A percentile compares a stretch with the other conserved stretches of the same genome.
Evolutionary conservation across 2,113 vertebrate species (phyloP).

Genomic region (Elaphurus davidianus): DNA sequence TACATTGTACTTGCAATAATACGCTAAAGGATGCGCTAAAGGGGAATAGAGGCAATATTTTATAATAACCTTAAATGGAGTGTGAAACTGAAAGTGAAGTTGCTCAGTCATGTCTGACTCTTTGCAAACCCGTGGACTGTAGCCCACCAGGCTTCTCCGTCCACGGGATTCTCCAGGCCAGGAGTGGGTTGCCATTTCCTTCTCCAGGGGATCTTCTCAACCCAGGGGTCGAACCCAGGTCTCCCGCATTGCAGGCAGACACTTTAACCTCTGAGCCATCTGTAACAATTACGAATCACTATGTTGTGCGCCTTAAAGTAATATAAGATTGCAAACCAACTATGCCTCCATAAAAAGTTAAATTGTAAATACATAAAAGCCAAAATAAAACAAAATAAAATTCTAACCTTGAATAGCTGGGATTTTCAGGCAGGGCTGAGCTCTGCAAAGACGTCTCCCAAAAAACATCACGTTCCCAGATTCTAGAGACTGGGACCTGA

Average conservation of each 20-base stretch:
- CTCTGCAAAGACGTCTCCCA: neutral
- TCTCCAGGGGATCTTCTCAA: accelerated
- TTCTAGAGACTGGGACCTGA: neutral
- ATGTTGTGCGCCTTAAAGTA: accelerated
- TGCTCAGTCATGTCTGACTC: accelerated
- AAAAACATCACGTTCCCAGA: neutral
- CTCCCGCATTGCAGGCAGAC: too few species aligned
- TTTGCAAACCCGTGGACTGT: neutral
- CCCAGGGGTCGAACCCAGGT: too few species aligned
- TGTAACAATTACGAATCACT: neutral
- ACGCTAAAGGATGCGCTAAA: accelerated
- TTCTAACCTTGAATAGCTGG: neutral
- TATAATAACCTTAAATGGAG: neutral
- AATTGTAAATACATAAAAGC: neutral
- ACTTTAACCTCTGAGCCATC: neutral
- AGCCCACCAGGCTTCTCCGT: accelerated
- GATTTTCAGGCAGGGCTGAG: neutral
- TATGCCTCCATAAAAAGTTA: neutral
- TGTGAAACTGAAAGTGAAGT: neutral
- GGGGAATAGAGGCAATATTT: accelerated
- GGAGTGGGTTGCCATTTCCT: neutral
- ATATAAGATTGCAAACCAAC: neutral
- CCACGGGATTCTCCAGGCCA: neutral
- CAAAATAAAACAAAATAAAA: neutral
- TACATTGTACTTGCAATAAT: neutral